Evolutionary conservation across 1,140 invertebrate species (phyloP), one percentile per base, ranked within the genome.

Genomic region (Bombus picipes): DNA sequence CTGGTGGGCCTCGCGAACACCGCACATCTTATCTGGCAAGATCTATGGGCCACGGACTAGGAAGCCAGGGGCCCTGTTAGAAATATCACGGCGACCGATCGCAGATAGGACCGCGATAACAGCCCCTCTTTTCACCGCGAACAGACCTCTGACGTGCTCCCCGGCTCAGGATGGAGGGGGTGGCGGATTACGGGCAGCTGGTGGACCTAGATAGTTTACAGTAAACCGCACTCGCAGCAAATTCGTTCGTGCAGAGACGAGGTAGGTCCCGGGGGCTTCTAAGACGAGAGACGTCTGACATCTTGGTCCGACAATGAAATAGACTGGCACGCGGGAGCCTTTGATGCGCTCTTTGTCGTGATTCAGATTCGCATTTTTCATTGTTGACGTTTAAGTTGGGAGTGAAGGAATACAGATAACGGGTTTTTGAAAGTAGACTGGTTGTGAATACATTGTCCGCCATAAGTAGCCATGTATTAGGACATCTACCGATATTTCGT

Each of bases 131-230:
- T 94, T 94, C 93, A 92, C 92, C 92, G 92, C 92, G 62, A 82
- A 53, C 81, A 86, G 59, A 59, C 79, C 74, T 57, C 79, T 86
- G 53, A 83, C 85, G 80, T 88, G 75, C 86, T 74, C 77, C 32
- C 37, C 15, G 28, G 34, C 68, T 47, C 34, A 22, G 75, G 39
- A 81, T 85, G 86, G 62, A 84, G 82, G 78, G 85, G 82, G 57
- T 78, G 82, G 83, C 82, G 92, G 94, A 94, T 94, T 94, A 94
- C 93, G 91, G 90, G 92, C 94, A 94, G 94, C 93, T 94, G 94
- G 90, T 86, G 88, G 57, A 75, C 87, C 89, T 80, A 84, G 88
- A 83, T 80, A 86, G 87, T 89, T 93, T 89, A 93, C 93, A 92
- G 92, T 93, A 91, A 91, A 87, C 81, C 71, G 71, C 39, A 77